Percentiles rank a stretch among this genome's conserved stretches.
phyloP scores from a whole-genome alignment of 2,888 invertebrate genomes.

The Loripinus fragilis region DNA sequence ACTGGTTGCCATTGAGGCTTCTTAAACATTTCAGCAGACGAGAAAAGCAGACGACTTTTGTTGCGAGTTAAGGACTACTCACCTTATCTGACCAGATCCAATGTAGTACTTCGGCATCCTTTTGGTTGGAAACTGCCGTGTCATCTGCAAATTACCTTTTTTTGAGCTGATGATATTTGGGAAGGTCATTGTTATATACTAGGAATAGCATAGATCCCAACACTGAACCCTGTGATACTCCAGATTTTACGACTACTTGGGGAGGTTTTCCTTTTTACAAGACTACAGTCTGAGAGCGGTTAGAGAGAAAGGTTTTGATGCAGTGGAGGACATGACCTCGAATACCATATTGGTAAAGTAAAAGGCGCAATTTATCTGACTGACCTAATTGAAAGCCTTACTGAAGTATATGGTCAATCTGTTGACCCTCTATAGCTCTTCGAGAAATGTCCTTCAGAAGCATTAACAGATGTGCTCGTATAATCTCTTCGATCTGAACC shows the following conservation, averaged over 20 bases:
- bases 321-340: neutral
- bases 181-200: constrained; percentile 27
- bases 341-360: constrained; percentile 15
- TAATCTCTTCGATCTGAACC: neutral
- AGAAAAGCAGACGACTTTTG: too few species aligned
- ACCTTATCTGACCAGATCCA: constrained; percentile 3
- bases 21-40: too few species aligned
- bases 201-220: constrained; percentile 27
- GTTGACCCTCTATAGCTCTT: constrained; percentile 8
- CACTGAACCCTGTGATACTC: constrained; percentile 33
- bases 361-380: neutral
- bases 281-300: neutral
- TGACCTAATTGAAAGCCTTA: constrained; percentile 27
- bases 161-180: neutral
- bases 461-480: constrained; percentile 15
- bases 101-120: neutral
- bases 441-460: constrained; percentile 9
- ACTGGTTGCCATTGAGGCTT: too few species aligned
- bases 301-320: constrained; percentile 16
- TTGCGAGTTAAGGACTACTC: constrained; percentile 1
- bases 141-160: constrained; percentile 30
- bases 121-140: constrained; percentile 11
- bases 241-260: neutral
- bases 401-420: constrained; percentile 19
- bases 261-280: neutral